Conservation (phyloP, 2,888 invertebrate species). For the Agrochola litura region DNA sequence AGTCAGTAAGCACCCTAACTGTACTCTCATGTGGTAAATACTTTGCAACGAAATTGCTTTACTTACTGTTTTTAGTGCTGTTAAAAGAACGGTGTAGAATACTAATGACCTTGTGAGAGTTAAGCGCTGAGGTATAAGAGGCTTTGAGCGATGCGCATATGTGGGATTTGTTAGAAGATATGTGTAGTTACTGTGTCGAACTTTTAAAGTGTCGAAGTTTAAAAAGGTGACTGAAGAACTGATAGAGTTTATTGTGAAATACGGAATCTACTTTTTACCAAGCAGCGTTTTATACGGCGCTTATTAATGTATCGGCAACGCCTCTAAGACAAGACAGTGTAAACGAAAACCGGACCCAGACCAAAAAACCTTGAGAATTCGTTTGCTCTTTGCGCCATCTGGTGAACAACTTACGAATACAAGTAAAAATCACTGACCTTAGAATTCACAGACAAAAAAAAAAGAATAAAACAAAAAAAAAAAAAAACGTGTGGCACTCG, state of each 20-base stretch:
- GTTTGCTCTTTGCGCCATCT: no score
- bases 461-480: no score
- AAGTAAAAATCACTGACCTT: no score
- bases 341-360: background rate
- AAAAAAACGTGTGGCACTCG: no score
- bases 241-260: background rate
- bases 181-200: slow-evolving; percentile 2
- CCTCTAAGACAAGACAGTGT: background rate
- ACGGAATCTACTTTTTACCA: background rate
- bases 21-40: slow-evolving; percentile 58
- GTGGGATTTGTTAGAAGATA: slow-evolving; percentile 27
- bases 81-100: slow-evolving; percentile 54
- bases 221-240: background rate
- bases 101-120: slow-evolving; percentile 52
- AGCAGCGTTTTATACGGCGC: background rate
- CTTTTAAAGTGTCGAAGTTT: no score
- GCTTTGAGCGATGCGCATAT: slow-evolving; percentile 6
- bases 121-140: slow-evolving; percentile 3
- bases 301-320: background rate
- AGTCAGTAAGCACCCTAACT: slow-evolving; percentile 32
- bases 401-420: no score
- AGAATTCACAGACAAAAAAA: no score
- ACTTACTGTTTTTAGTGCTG: slow-evolving; percentile 57
- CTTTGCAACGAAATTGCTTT: slow-evolving; percentile 60
- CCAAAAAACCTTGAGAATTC: no score